phyloP scores from a whole-genome alignment of 2,888 invertebrate species.

The Spodoptera littoralis region DNA sequence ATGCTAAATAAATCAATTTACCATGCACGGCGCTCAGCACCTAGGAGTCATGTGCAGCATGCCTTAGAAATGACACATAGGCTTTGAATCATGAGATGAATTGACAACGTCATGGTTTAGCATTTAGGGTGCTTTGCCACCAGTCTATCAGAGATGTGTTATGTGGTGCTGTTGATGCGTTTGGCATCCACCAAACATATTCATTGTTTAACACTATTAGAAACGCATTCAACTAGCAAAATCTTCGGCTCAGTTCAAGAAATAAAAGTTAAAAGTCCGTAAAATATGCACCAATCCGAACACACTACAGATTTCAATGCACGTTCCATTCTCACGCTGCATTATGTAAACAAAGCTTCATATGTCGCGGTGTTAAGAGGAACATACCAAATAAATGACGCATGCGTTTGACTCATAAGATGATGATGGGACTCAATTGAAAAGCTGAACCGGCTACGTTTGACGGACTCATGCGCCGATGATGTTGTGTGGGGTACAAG shows the following conservation, averaged over 20 bases:
- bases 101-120: not conserved
- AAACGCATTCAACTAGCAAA: no score
- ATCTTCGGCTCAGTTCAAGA: no score
- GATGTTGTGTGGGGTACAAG: conserved; percentile 51
- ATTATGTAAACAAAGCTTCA: no score
- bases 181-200: no score
- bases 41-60: conserved; percentile 25
- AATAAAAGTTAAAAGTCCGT: no score
- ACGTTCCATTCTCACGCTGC: no score
- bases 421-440: conserved; percentile 82
- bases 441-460: conserved; percentile 67
- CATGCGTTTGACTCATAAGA: conserved; percentile 68
- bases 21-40: conserved; percentile 11
- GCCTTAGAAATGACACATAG: conserved; percentile 50
- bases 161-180: no score
- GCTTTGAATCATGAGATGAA: conserved; percentile 67
- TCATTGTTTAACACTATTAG: no score
- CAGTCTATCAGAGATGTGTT: no score
- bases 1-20: conserved; percentile 16
- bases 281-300: no score
- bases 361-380: conserved; percentile 18
- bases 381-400: conserved; percentile 54
- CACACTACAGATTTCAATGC: no score
- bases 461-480: conserved; percentile 70
- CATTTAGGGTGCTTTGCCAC: no score